Base-by-base conservation (phyloP, 1,140 invertebrate genomes). In the Euwallacea similis region DNA sequence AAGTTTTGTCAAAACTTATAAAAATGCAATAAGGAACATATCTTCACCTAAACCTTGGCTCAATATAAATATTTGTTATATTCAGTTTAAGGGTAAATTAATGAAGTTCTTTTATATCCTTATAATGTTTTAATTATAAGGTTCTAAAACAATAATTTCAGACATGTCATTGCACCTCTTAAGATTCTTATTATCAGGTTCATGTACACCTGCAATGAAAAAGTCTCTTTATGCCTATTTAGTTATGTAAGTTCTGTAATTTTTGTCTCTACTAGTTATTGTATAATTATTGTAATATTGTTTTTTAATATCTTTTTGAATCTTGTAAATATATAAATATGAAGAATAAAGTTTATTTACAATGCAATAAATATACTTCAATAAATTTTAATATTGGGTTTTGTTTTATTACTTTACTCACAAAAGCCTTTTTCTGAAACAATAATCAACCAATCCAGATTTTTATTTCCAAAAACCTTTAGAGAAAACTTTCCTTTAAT, bases 311-410 rank as follows among this genome's bases (percentile, higher is more conserved):
- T 80, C 77, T 78, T 79, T 78, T 60, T 74, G 73, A 65, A 76
- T 68, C 74, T 71, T 61, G 77, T 79, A 80, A 77, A 80, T 79
- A 80, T 79, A 79, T 80, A 79, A 75, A 80, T 80, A 80, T 77
- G 73, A 76, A 76, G 42, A 67, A 73, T 73, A 75, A 65, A 70
- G 70, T 65, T 69, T 78, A 77, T 79, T 77, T 79, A 79, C 77
- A 79, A 77, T 76, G 73, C 21, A 33, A 33, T 33, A 76, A 50
- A 50, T 50, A 11, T 50, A 50, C 46, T 50, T 50, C 13, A 50
- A 50, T 11, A 50, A 50, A 50, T 50, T 10, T 50, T 11, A 11
- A 10, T 50, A 50, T 50, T 33, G 21, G 21, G 46, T 50, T 11
- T 50, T 50, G 13, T 50, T 50, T 50, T 50, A 50, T 50, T 11